These are phyloP conservation scores for Sphaerolaimus hirsutus DNA, from an alignment of 2,888 invertebrate genomes.

Conservation along the genomic window DNA sequence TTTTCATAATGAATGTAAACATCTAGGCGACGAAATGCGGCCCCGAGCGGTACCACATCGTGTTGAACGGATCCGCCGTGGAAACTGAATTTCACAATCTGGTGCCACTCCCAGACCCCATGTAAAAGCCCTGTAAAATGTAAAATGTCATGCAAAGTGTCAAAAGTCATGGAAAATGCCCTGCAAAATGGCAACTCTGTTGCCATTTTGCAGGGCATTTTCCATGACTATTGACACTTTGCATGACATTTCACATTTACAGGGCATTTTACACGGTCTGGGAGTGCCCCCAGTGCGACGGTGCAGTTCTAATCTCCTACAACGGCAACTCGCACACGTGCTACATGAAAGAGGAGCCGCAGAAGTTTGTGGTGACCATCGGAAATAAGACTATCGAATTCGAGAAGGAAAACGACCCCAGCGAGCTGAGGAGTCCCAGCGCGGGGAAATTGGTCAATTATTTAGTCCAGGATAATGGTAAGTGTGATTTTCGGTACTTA, in stretches of 20 bases:
- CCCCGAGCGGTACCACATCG: slow-evolving; percentile 64
- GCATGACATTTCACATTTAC: too few relatives aligned
- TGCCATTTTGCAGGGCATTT: too few relatives aligned
- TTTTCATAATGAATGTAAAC: too few relatives aligned
- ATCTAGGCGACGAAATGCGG: slow-evolving; percentile 68
- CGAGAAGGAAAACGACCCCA: slow-evolving; percentile 94
- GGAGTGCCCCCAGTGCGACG: too few relatives aligned
- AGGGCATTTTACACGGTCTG: too few relatives aligned
- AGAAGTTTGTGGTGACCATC: slow-evolving; percentile 44
- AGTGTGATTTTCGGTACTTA: neutral
- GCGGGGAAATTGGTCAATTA: slow-evolving; percentile 65
- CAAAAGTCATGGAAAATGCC: too few relatives aligned
- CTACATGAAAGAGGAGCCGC: slow-evolving; percentile 80
- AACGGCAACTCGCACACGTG: slow-evolving; percentile 83
- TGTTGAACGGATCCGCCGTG: slow-evolving; percentile 65
- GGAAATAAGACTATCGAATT: slow-evolving; percentile 90
- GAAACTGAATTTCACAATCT: slow-evolving; percentile 44
- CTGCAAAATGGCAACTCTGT: too few relatives aligned
- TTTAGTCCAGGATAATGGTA: slow-evolving; percentile 68
- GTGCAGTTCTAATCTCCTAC: slow-evolving; percentile 56
- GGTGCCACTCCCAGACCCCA: too few relatives aligned
- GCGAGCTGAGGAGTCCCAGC: slow-evolving; percentile 42
- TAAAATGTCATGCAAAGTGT: too few relatives aligned
- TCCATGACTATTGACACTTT: too few relatives aligned
- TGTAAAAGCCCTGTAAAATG: too few relatives aligned